Evolutionary conservation across 2,113 vertebrate genomes (phyloP), one percentile per base, ranked within the genome.

Genomic region (Peromyscus polionotus): DNA sequence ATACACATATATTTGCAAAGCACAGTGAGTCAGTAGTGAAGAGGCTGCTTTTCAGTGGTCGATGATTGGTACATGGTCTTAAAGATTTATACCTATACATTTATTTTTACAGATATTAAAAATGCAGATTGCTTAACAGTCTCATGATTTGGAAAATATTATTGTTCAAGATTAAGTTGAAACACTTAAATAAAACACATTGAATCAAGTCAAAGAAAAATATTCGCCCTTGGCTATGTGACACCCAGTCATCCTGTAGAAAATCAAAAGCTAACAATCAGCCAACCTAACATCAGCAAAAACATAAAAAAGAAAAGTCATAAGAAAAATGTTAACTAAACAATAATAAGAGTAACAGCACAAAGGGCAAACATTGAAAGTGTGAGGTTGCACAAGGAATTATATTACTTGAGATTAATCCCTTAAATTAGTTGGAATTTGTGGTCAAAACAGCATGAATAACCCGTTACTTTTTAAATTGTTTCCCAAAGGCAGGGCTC

Each of bases 81-180:
- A 90, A 73, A 7, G 4, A 80, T 91, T 80, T 77, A 3, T 33
- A 88, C 26, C 20, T 79, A 4, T 39, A 14, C 75, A n/a, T 81
- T 85, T 48, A 48, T 77, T 88, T 84, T 84, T 73, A 87, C 28
- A 14, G 68, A 54, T 70, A 48, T 91, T 85, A 63, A 88, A 95
- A 93, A 26, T 86, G 22, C 19, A 72, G 59, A 12, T 39, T 67
- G 3, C 13, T 22, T 48, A 22, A 11, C 24, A 68, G 63, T 22
- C 33, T 89, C 26, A 48, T 76, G 9, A 48, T 75, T 95, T 19
- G 63, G 31, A 11, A 94, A 86, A 86, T 28, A 67, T 51, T 72
- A 36, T 26, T 75, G n/a, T 20, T 87, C 33, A 68, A 72, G 8
- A 16, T 91, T 28, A 95, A 88, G 24, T 11, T 63, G 59, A n/a